A percentile compares a stretch with the other conserved stretches of the same genome.
Evolutionary conservation across 2,797 vertebrate species (phyloP).

Genomic region (Eulemur coronatus): DNA sequence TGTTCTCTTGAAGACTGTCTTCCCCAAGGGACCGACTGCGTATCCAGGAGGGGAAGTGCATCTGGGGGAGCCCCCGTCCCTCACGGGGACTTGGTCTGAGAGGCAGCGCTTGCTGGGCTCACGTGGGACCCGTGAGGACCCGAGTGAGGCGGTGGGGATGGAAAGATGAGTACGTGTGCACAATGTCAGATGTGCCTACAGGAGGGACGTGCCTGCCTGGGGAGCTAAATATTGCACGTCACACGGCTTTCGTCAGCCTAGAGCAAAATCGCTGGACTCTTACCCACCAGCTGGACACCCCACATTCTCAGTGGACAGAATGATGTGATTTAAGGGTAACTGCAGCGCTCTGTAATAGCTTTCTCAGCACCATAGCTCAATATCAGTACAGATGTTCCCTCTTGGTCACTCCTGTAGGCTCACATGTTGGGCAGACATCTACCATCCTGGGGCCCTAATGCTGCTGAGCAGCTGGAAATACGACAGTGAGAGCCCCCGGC

Average conservation of each 20-base stretch:
- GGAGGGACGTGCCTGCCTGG: fast-evolving
- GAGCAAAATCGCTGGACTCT: neutral
- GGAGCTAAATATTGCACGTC: neutral
- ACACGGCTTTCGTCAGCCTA: neutral
- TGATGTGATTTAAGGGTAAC: neutral
- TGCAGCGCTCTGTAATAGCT: neutral
- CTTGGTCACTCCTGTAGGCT: neutral
- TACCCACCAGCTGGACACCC: neutral
- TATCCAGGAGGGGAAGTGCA: neutral
- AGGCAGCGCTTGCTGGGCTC: neutral
- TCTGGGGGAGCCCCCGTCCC: no score
- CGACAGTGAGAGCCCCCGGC: fast-evolving
- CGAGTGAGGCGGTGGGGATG: no score
- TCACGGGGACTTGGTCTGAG: neutral
- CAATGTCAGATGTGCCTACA: neutral
- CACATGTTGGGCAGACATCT: neutral
- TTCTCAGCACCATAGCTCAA: neutral
- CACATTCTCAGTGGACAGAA: neutral
- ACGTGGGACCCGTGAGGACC: neutral
- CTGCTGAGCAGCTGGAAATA: neutral
- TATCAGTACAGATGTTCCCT: neutral
- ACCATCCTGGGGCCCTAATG: neutral
- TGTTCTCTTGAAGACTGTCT: neutral
- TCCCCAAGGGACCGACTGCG: neutral
- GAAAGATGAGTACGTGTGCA: neutral